Conservation (phyloP, 2,113 vertebrate genomes). For the Garra rufa region DNA sequence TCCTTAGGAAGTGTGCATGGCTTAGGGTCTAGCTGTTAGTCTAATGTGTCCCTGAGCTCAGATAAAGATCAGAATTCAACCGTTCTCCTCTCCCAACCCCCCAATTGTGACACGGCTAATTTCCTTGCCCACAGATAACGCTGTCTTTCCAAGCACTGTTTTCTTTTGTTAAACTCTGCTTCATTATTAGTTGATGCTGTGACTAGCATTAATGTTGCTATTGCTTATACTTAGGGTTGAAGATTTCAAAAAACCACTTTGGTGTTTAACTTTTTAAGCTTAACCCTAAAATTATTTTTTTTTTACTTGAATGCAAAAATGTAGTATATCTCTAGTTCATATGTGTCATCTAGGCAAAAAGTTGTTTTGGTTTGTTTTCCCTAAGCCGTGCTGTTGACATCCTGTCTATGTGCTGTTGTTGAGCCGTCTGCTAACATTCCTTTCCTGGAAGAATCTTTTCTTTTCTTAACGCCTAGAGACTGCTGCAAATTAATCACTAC, state of each 20-base stretch:
- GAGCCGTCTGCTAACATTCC: conserved; percentile 25
- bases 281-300: not conserved
- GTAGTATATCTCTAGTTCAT: not conserved
- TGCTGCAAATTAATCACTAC: conserved; percentile 34
- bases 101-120: conserved; percentile 24
- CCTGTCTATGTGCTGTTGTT: conserved; percentile 37
- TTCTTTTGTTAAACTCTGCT: not conserved
- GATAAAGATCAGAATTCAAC: conserved; percentile 35
- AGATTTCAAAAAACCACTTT: not conserved
- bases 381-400: conserved; percentile 38
- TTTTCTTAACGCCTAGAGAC: conserved; percentile 34
- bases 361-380: conserved; percentile 18
- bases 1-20: conserved; percentile 39
- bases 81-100: conserved; percentile 28
- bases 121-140: conserved; percentile 19
- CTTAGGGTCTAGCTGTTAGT: conserved; percentile 9
- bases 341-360: not conserved
- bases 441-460: conserved; percentile 30
- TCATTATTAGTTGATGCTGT: not conserved
- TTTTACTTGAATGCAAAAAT: not conserved
- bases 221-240: not conserved
- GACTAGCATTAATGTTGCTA: not conserved
- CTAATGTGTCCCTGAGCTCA: conserved; percentile 26
- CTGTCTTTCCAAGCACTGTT: not conserved
- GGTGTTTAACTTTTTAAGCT: not conserved